Evolutionary conservation across 2,113 vertebrate species (phyloP).

Genomic region (Addax nasomaculatus): DNA sequence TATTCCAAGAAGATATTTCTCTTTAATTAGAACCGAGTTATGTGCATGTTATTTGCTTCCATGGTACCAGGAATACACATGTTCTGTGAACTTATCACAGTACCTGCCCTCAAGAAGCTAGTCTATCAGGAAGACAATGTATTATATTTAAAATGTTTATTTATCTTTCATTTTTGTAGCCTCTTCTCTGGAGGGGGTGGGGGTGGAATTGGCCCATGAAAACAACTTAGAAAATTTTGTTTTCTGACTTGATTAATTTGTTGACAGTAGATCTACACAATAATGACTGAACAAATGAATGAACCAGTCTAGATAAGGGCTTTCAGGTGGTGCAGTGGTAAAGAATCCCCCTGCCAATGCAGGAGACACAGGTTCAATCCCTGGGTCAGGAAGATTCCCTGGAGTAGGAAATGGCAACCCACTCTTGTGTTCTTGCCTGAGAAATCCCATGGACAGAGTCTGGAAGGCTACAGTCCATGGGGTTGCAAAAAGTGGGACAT

Average conservation of each 20-base stretch:
- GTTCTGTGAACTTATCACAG: not conserved
- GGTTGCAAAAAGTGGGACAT: not conserved
- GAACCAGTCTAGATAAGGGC: not conserved
- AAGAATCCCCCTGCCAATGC: not conserved
- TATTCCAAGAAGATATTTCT: not conserved
- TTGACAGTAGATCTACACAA: not conserved
- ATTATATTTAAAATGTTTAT: not conserved
- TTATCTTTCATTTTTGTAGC: not conserved
- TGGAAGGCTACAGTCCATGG: not conserved
- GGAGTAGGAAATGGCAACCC: not conserved
- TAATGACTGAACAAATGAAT: not conserved
- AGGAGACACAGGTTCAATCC: not conserved
- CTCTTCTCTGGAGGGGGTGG: fast-evolving
- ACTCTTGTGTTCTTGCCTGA: not conserved
- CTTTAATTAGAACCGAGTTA: not conserved
- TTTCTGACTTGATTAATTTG: not conserved
- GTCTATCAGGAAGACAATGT: not conserved
- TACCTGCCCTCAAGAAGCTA: not conserved
- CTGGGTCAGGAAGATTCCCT: not conserved
- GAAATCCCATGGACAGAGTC: not conserved
- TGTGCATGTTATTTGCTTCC: not conserved
- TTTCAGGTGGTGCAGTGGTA: not conserved
- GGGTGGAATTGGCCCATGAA: not conserved
- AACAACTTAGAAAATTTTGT: not conserved
- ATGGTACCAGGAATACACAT: not conserved